Evolutionary conservation across 1,140 invertebrate species (phyloP), one percentile per base, ranked within the genome.

Genomic region (Orius laevigatus): DNA sequence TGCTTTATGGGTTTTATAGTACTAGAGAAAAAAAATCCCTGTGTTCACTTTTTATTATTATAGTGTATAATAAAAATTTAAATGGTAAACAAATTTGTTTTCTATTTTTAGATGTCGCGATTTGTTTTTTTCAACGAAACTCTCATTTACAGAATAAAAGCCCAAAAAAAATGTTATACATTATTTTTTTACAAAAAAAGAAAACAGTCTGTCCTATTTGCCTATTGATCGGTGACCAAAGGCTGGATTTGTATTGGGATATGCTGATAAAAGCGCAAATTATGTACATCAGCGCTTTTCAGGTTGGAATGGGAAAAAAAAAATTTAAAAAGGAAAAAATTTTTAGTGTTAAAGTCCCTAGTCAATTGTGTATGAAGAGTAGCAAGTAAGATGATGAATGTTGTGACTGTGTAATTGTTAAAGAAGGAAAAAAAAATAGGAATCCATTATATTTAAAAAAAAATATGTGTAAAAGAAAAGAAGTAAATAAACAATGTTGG

Each of bases 251-350:
- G 41, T 5, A 11, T 16, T 43, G n/a, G 41, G 19, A 25, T 43
- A n/a, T 43, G 19, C n/a, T n/a, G n/a, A n/a, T n/a, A n/a, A n/a
- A 14, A 5, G 15, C 41, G 19, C 41, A 43, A 43, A 43, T 3
- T 25, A 5, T 43, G n/a, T n/a, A n/a, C n/a, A n/a, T n/a, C 2
- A 43, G 41, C 11, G 14, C 14, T 18, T 43, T 43, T 19, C 11
- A 25, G 2, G 41, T 19, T 43, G n/a, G 14, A 43, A 19, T 43
- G 41, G 15, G 41, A 43, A n/a, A 5, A 43, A 41, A 41, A 43
- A 43, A 16, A 19, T 43, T 43, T 4, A 16, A 5, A n/a, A 19
- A 16, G 5, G 4, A 14, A 25, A 25, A 43, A 18, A 43, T 43
- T 14, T 43, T 16, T 25, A 19, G 11, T 11, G 41, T 14, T 43